Evolutionary conservation across 2,113 vertebrate genomes (phyloP).

Genomic region (Ramphastos sulfuratus): DNA sequence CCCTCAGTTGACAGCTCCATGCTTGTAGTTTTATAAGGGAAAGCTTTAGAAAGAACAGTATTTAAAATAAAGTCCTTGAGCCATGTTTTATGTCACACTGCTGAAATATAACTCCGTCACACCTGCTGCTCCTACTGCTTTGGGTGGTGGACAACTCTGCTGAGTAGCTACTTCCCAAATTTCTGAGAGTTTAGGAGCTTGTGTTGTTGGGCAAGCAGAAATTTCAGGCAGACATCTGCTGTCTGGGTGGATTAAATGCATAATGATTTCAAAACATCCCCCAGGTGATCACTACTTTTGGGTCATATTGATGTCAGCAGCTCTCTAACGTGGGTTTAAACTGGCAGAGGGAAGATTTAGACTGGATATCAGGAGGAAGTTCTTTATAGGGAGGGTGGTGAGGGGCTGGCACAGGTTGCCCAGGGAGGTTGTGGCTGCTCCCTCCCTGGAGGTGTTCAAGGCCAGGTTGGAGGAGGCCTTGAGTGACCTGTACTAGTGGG

Average conservation of each 20-base stretch:
- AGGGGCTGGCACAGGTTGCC: too few species aligned
- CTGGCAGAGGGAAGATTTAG: too few species aligned
- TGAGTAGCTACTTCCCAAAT: background rate
- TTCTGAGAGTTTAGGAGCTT: background rate
- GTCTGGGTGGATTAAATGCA: background rate
- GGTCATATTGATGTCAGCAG: background rate
- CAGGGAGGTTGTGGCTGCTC: too few species aligned
- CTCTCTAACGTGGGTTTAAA: background rate
- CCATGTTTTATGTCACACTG: constrained; percentile 24
- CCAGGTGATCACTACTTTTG: background rate
- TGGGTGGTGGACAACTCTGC: background rate
- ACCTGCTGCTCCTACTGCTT: constrained; percentile 54
- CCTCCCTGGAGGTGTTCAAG: too few species aligned
- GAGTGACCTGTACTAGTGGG: too few species aligned
- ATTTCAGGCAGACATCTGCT: background rate
- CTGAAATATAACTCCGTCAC: constrained; percentile 49
- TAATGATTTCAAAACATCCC: background rate
- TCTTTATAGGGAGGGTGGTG: too few species aligned
- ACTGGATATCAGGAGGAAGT: too few species aligned
- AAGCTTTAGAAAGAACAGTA: constrained; percentile 33
- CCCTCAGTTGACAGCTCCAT: constrained; percentile 57
- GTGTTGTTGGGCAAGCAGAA: background rate
- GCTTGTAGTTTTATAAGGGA: constrained; percentile 63
- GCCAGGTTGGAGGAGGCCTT: too few species aligned
- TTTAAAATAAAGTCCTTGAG: constrained; percentile 52